Evolutionary conservation across 2,797 vertebrate genomes (phyloP), one percentile per base, ranked within the genome.

Genomic region (Amblyraja radiata): DNA sequence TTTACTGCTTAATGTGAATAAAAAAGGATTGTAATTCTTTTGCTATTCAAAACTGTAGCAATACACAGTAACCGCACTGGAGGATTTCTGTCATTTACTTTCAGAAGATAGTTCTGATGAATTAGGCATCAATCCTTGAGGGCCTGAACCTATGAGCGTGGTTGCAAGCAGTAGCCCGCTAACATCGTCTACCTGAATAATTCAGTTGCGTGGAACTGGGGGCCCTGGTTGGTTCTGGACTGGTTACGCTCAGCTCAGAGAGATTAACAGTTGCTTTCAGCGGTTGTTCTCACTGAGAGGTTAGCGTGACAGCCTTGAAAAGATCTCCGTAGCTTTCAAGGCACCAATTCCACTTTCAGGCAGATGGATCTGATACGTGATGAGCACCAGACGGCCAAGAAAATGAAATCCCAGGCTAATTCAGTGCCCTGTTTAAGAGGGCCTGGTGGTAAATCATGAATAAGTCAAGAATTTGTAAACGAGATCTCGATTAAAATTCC

Each of bases 101-200:
- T 54, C 36, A 92, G 23, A 28, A n/a, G 46, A 92, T 74, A 36
- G 21, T 91, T 73, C 71, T 73, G 63, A 91, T 92, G 90, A 92
- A 92, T 76, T 94, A 94, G 0, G 0, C 93, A 93, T 79, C 21
- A 83, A 76, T 93, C 94, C 94, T 94, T 93, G 93, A 95, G 93
- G 0, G 76, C 71, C 71, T 76, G 71, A 74, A 76, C 0, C 94
- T 94, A 94, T 79, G 93, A 93, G 46, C 94, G 93, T 93, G 95
- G 94, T 93, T 93, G 90, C 83, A 93, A 95, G 94, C 93, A 94
- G 94, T 94, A 94, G 46, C 68, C 90, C 54, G 90, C 74, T 94
- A 93, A 71, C 46, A 95, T 93, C 93, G 93, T 90, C 74, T 91
- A 6, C 86, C 93, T 97, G 95, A 96, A 96, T 96, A 96, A 96